A percentile compares a stretch with the other conserved stretches of the same genome.
phyloP scores from a whole-genome alignment of 2,797 vertebrate species.

The Acanthurus lineatus region DNA sequence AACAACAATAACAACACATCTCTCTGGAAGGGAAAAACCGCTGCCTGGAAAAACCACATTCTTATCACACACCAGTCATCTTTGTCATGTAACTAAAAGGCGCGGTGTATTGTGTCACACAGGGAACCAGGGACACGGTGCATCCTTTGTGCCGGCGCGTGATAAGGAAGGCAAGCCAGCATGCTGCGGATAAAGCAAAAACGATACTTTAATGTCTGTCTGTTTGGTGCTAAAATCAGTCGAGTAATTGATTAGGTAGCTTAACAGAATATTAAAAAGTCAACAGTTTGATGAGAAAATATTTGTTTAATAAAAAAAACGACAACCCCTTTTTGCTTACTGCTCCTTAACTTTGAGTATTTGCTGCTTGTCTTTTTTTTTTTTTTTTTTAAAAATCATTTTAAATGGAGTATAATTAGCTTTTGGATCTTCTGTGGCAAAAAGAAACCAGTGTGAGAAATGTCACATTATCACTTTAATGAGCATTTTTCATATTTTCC shows the following conservation, averaged over 20 bases:
- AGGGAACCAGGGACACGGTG: constrained; percentile 16
- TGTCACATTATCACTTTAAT: no score
- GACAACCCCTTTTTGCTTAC: not conserved
- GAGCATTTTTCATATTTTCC: no score
- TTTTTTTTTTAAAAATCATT: not conserved
- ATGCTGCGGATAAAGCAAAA: not conserved
- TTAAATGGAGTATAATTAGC: not conserved
- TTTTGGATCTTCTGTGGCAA: not conserved
- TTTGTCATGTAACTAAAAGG: constrained; percentile 59
- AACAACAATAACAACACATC: constrained; percentile 75
- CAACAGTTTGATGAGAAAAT: not conserved
- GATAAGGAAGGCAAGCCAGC: constrained; percentile 1
- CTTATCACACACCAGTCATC: constrained; percentile 58
- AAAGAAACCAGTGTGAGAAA: not conserved
- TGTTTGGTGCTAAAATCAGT: not conserved
- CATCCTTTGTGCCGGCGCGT: constrained; percentile 12
- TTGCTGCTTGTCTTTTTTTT: not conserved
- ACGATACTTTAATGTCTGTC: not conserved
- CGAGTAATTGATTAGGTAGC: not conserved
- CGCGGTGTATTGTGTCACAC: constrained; percentile 20
- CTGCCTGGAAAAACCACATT: constrained; percentile 45
- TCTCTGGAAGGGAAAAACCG: constrained; percentile 59
- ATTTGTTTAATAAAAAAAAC: no score
- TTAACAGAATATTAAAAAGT: not conserved
- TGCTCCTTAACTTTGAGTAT: not conserved